phyloP scores from a whole-genome alignment of 2,113 vertebrate genomes.

The Scolopax mira region DNA sequence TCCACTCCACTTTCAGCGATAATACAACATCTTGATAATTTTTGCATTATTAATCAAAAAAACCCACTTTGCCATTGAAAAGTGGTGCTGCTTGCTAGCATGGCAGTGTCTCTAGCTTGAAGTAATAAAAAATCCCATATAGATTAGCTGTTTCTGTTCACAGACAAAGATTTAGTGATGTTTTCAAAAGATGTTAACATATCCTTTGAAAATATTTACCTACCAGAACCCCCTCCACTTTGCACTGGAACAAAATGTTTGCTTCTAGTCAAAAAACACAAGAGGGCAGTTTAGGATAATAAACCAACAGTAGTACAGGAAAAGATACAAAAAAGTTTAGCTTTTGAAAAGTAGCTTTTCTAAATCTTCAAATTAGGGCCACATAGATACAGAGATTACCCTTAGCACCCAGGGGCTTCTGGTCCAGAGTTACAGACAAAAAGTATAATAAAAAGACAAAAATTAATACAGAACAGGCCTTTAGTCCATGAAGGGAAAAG shows the following conservation, averaged over 20 bases:
- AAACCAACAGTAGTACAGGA: not conserved
- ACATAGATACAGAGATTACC: not conserved
- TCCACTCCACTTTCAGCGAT: not conserved
- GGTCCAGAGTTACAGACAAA: not conserved
- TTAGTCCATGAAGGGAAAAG: not conserved
- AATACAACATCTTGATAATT: not conserved
- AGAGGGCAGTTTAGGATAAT: constrained; percentile 62
- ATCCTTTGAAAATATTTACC: not conserved
- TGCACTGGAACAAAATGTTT: not conserved
- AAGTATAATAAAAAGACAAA: not conserved
- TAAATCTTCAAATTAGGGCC: not conserved
- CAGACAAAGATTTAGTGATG: not conserved
- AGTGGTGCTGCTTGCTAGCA: not conserved
- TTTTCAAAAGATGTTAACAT: not conserved
- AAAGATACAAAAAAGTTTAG: not conserved
- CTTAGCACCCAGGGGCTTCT: not conserved
- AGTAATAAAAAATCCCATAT: not conserved
- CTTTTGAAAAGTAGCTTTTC: not conserved
- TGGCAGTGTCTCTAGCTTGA: not conserved
- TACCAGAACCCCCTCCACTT: not conserved
- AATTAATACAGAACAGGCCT: not conserved
- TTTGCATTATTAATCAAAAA: not conserved
- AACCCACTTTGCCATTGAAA: not conserved
- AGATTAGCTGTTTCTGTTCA: not conserved
- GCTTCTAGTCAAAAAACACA: constrained; percentile 5